Percentiles rank a stretch among this genome's conserved stretches.
These are phyloP conservation scores for Melanerpes formicivorus DNA, from an alignment of 2,113 vertebrate genomes.

Conservation along the genomic window DNA sequence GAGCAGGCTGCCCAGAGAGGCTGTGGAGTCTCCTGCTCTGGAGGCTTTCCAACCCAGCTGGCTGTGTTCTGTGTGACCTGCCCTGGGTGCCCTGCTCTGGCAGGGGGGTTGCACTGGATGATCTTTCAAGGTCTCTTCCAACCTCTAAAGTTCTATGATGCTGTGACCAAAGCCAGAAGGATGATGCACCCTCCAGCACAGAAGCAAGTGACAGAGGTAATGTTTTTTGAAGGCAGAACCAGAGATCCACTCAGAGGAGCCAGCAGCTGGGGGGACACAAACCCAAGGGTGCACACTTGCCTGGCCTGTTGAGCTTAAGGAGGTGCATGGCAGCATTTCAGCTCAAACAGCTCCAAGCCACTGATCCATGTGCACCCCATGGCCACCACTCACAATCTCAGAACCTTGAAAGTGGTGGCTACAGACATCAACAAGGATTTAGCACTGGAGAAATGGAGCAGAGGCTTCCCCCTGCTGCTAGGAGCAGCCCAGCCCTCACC, in stretches of 20 bases:
- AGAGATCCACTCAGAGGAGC: not conserved
- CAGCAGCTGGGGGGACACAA: not conserved
- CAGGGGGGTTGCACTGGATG: no score
- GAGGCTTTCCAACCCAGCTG: no score
- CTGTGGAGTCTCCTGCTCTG: no score
- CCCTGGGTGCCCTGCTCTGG: no score
- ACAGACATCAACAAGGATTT: not conserved
- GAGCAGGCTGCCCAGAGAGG: no score
- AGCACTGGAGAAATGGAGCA: not conserved
- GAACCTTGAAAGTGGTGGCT: not conserved
- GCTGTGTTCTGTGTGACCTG: no score
- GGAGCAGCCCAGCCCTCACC: not conserved
- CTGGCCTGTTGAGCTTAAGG: not conserved
- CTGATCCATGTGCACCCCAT: not conserved
- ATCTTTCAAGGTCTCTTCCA: no score
- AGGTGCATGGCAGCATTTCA: not conserved
- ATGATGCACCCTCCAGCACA: not conserved
- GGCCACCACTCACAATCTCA: not conserved
- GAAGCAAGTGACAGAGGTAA: not conserved
- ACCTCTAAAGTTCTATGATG: no score
- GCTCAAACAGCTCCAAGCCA: not conserved
- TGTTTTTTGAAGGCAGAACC: not conserved
- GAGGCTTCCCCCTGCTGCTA: not conserved
- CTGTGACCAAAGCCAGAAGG: not conserved
- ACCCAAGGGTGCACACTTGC: not conserved